A percentile compares a stretch with the other conserved stretches of the same genome.
Conservation (phyloP, 2,113 vertebrate genomes). For the Etheostoma cragini region DNA sequence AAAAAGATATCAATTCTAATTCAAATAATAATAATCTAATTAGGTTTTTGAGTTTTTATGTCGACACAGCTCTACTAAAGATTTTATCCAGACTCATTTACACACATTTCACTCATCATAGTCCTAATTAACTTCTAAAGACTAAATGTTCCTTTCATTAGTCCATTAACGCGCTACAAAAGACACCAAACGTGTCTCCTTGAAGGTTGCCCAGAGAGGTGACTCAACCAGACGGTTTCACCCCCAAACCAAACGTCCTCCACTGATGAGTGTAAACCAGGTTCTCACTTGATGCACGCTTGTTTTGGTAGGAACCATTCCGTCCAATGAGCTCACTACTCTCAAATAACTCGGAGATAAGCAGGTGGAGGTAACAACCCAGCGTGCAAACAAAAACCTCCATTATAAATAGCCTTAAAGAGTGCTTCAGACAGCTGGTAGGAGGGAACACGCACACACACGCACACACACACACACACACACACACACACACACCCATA, state of each 20-base stretch:
- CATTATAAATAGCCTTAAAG: constrained; percentile 74
- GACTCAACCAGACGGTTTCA: too few species aligned
- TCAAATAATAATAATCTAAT: too few species aligned
- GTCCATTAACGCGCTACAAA: too few species aligned
- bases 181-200: too few species aligned
- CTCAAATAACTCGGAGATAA: constrained; percentile 72
- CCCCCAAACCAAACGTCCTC: neutral
- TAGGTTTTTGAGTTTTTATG: too few species aligned
- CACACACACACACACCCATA: neutral
- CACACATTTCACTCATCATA: too few species aligned
- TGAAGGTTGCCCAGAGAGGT: too few species aligned
- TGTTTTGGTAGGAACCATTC: constrained; percentile 41
- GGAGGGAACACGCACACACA: constrained; percentile 60
- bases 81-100: too few species aligned
- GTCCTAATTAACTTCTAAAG: too few species aligned
- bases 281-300: constrained; percentile 12
- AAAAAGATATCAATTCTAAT: too few species aligned
- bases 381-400: constrained; percentile 62
- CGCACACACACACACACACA: constrained; percentile 31
- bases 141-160: too few species aligned
- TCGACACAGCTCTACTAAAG: too few species aligned
- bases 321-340: constrained; percentile 61
- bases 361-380: constrained; percentile 56
- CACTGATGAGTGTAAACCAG: neutral
- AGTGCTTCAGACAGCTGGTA: constrained; percentile 64